Evolutionary conservation across 2,113 vertebrate genomes (phyloP).

Genomic region (Climacteris rufus): DNA sequence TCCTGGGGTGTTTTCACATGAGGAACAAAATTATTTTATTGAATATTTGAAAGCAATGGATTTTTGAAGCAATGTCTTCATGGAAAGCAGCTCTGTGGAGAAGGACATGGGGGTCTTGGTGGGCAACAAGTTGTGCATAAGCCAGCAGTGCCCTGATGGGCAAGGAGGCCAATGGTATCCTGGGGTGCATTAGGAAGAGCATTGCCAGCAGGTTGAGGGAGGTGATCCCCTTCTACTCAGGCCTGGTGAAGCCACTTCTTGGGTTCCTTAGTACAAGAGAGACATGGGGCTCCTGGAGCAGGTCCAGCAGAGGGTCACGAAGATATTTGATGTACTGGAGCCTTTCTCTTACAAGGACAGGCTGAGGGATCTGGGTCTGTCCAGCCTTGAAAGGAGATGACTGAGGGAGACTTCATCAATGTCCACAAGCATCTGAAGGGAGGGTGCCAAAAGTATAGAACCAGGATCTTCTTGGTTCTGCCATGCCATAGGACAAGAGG

Average conservation of each 20-base stretch:
- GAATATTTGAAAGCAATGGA: not conserved
- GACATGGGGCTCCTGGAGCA: accelerated
- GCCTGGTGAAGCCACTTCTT: not conserved
- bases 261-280: not conserved
- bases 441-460: no score
- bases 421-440: not conserved
- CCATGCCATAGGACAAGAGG: not conserved
- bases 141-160: not conserved
- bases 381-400: not conserved
- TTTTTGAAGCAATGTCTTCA: not conserved
- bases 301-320: no score
- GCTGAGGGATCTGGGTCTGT: not conserved
- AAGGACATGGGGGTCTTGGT: accelerated
- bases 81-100: not conserved
- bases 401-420: not conserved
- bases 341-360: not conserved
- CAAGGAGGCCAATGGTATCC: not conserved
- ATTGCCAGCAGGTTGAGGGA: not conserved
- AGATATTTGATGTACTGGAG: not conserved
- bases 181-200: not conserved
- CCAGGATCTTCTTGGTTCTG: not conserved
- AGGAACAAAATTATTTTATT: not conserved
- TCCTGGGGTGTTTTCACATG: accelerated
- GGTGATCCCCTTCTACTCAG: not conserved
- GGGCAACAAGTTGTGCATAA: not conserved